Evolutionary conservation across 2,888 invertebrate genomes (phyloP).

Genomic region (Agrenia bidenticulata): DNA sequence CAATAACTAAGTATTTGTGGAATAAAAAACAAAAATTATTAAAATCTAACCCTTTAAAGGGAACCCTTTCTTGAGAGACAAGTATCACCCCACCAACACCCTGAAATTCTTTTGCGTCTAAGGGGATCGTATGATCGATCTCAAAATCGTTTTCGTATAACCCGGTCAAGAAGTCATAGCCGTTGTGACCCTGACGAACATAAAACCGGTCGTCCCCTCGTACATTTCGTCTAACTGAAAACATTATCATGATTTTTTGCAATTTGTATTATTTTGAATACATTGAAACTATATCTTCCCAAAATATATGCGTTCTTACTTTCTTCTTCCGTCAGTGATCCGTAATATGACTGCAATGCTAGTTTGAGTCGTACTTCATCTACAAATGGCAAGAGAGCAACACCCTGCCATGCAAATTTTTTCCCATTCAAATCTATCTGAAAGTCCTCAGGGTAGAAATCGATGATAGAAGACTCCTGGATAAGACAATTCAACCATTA

Average conservation of each 20-base stretch:
- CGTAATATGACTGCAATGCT: conserved; percentile 78
- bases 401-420: conserved; percentile 99
- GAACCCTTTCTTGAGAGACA: conserved; percentile 70
- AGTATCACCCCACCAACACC: conserved; percentile 83
- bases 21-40: conserved; percentile 14
- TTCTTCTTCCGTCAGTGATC: conserved; percentile 78
- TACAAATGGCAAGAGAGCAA: conserved; percentile 95
- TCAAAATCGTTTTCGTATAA: conserved; percentile 66
- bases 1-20: conserved; percentile 8
- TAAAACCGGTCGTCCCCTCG: conserved; percentile 89
- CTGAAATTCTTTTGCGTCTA: conserved; percentile 68
- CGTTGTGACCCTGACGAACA: conserved; percentile 70
- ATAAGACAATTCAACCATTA: too few species aligned
- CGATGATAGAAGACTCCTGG: conserved; percentile 90
- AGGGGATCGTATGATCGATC: conserved; percentile 58
- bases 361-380: conserved; percentile 86
- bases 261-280: not conserved
- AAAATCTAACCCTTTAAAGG: conserved; percentile 68
- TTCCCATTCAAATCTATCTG: conserved; percentile 98
- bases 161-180: conserved; percentile 69
- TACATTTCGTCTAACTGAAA: conserved; percentile 72
- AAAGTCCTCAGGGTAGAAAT: conserved; percentile 98
- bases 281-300: conserved; percentile 8
- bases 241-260: conserved; percentile 5
- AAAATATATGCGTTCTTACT: conserved; percentile 59